Evolutionary conservation across 2,797 vertebrate species (phyloP), one percentile per base, ranked within the genome.

Genomic region (Spatula versicolor): DNA sequence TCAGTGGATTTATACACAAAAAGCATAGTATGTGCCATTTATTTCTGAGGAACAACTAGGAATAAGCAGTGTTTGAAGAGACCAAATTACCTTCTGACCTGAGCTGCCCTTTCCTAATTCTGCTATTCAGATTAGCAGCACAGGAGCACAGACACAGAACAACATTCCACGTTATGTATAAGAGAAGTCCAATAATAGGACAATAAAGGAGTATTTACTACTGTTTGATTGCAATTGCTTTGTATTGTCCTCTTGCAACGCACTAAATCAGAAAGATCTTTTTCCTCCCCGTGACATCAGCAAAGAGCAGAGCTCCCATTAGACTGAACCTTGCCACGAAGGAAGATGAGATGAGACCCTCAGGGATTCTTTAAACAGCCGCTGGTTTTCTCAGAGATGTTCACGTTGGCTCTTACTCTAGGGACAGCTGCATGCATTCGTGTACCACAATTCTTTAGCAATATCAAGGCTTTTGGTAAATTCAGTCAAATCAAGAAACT

Each of bases 101-200:
- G 7, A 28, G 56, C 26, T 63, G 72, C 90, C 60, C 56, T 54
- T 41, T 33, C 39, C 8, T 9, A 43, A 8, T 7, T 23, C 19
- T 23, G 21, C 66, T 46, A 15, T 33, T 75, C 16, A 26, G 26
- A n/a, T 9, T 26, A 56, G 15, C 26, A 43, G 83, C 43, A 25
- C 2, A 60, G 35, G 23, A 43, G 80, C 43, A 28, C 2, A 60
- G n/a, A 28, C 7, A 23, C 7, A 50, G 25, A 59, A 25, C 45
- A 50, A 6, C 26, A 13, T 0, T 3, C 4, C 8, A 5, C 1
- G 28, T n/a, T 48, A 67, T 0, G 2, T 13, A 58, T 11, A n/a
- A 18, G 39, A 37, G 14, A 64, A 75, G 30, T 3, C 33, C 48
- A 75, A 18, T 3, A 43, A 55, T 8, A 52, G 73, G 8, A 8